Base-by-base conservation (phyloP, 2,113 vertebrate genomes). In the Lethenteron reissneri region DNA sequence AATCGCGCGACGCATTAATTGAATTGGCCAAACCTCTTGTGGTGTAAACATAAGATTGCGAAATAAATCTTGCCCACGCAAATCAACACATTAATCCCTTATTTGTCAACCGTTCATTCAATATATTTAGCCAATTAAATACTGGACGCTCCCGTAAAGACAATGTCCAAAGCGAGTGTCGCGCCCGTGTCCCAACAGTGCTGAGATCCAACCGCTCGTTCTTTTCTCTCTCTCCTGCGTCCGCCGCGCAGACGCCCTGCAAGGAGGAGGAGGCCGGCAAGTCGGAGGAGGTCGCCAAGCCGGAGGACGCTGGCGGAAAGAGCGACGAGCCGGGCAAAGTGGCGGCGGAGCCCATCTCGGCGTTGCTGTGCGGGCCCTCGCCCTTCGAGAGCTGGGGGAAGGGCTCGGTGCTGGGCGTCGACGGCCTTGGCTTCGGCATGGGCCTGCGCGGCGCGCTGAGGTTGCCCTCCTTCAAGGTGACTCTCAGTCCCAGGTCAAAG, bases 331-430 rank as follows among this genome's bases (percentile, higher is more conserved):
- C 80, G 70, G 71, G n/a, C 57, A 91, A 95, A 74, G 78, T 95
- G 7, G 92, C 87, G 64, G 92, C 87, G 64, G 83, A 85, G 72
- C 85, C 87, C 1, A 95, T 95, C 80, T 88, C 88, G 0, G 96
- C 87, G 80, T 90, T 94, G 79, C 84, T 83, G 2, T 82, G 94
- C 0, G 81, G 85, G 3, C 89, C 92, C 0, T 91, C 89, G 75
- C 80, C 96, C 69, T 70, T 99, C 77, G 94, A 95, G 79, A 94
- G 88, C 71, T 97, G 90, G 92, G 86, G 89, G 81, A 97, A 99
- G 78, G 92, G 86, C 10, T 91, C 96, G 74, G 88, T 86, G 7
- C 80, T 99, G 71, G 88, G 89, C 57, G 97, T 88, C 0, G 92
- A 99, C 76, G 88, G 87, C 3, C 89, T 99, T 9, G 91, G 90